These are phyloP conservation scores for Heterotilapia buettikoferi DNA, from an alignment of 2,113 vertebrate genomes.

Conservation along the genomic window DNA sequence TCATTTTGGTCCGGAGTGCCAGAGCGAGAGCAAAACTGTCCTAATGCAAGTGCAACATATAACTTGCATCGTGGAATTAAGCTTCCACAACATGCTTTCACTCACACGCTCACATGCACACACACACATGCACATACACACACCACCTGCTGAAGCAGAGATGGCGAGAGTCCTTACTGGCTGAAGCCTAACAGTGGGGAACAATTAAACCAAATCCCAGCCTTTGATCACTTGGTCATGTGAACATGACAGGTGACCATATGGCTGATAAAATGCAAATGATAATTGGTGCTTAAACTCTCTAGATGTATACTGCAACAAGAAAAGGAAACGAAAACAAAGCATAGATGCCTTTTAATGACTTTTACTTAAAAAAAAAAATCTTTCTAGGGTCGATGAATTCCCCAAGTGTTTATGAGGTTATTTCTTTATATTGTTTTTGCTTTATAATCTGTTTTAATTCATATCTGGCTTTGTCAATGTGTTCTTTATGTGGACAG, in stretches of 20 bases:
- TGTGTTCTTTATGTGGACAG: background rate
- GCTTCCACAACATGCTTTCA: constrained; percentile 1
- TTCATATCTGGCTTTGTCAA: background rate
- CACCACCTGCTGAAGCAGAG: constrained; percentile 90
- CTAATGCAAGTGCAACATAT: background rate
- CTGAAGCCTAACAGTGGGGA: constrained; percentile 87
- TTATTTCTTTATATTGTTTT: background rate
- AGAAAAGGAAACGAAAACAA: background rate
- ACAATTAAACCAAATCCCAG: constrained; percentile 88
- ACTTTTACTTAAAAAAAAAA: background rate
- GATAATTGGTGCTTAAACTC: constrained; percentile 60
- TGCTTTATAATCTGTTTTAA: background rate
- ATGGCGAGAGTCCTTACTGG: constrained; percentile 79
- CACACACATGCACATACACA: constrained; percentile 37
- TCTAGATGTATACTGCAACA: background rate
- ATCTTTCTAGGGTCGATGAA: background rate
- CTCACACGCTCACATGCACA: background rate
- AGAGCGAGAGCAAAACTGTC: background rate
- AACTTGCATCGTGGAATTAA: constrained; percentile 9
- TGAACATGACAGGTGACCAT: constrained; percentile 91
- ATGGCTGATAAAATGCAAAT: constrained; percentile 79
- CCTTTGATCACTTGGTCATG: constrained; percentile 89
- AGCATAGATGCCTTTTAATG: background rate
- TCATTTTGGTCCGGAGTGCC: background rate
- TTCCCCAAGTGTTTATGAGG: background rate